These are phyloP conservation scores for Toxotes lorentzi DNA, from an alignment of 2,797 vertebrate genomes.

Conservation along the genomic window DNA sequence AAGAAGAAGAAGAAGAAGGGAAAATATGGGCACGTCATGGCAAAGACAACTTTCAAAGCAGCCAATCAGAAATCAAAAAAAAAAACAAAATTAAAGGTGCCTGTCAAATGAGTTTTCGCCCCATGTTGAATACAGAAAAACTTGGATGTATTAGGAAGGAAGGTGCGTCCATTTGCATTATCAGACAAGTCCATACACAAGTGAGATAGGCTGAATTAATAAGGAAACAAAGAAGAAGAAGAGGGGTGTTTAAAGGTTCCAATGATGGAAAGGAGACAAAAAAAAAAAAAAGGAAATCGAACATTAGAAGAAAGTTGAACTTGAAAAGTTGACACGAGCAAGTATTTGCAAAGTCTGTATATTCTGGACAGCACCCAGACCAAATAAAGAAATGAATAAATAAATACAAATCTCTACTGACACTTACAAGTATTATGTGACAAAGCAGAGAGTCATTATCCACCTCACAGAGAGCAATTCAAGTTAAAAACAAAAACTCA, in stretches of 20 bases:
- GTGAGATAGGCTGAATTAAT: conserved; percentile 16
- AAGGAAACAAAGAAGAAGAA: not conserved
- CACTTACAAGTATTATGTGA: conserved; percentile 25
- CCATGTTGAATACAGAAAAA: conserved; percentile 48
- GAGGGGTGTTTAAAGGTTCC: not conserved
- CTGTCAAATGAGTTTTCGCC: conserved; percentile 60
- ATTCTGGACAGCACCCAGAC: conserved; percentile 20
- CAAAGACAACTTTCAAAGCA: conserved; percentile 4
- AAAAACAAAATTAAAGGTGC: not conserved
- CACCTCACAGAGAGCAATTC: conserved; percentile 15
- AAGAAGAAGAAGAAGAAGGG: not conserved
- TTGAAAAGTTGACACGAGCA: not conserved
- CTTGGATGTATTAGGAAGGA: conserved; percentile 12
- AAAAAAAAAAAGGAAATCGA: not conserved
- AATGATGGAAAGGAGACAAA: conserved; percentile 7
- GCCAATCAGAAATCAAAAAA: conserved; percentile 22
- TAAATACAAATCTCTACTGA: conserved; percentile 20
- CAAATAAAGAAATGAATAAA: not conserved
- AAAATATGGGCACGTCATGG: not conserved
- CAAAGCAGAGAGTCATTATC: conserved; percentile 27
- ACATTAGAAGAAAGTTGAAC: conserved; percentile 4
- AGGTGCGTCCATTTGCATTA: conserved; percentile 33
- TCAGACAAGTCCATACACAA: conserved; percentile 33
- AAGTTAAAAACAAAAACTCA: conserved; percentile 26
- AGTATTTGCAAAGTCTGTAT: conserved; percentile 4